phyloP scores from a whole-genome alignment of 2,797 vertebrate species.

The Erethizon dorsatum region DNA sequence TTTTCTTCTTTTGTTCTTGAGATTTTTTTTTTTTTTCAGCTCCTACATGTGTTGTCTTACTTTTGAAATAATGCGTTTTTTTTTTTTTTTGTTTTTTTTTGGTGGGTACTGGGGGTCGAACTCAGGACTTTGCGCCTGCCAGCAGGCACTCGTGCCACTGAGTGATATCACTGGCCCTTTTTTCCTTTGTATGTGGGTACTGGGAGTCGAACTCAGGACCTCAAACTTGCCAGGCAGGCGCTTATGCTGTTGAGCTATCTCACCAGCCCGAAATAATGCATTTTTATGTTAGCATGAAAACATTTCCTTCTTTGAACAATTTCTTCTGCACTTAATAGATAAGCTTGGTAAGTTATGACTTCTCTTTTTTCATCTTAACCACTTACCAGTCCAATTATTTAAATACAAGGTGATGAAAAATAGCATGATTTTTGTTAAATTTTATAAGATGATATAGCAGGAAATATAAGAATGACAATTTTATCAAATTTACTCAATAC shows the following conservation, averaged over 20 bases:
- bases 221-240: too few species aligned
- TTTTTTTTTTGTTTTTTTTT: too few species aligned
- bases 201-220: too few species aligned
- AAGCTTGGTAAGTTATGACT: background rate
- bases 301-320: background rate
- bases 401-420: background rate
- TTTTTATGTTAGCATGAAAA: background rate
- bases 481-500: background rate
- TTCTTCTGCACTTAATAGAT: constrained; percentile 20
- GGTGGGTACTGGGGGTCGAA: too few species aligned
- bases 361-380: background rate
- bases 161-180: too few species aligned
- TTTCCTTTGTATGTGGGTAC: too few species aligned
- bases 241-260: too few species aligned
- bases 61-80: too few species aligned
- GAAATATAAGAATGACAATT: background rate
- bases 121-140: too few species aligned
- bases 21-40: background rate
- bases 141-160: too few species aligned
- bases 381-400: background rate
- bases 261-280: too few species aligned
- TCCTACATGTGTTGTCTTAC: background rate
- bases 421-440: background rate
- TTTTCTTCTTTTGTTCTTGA: background rate
- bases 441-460: background rate